Conservation (phyloP, 2,113 vertebrate species). For the Anolis sagrei region DNA sequence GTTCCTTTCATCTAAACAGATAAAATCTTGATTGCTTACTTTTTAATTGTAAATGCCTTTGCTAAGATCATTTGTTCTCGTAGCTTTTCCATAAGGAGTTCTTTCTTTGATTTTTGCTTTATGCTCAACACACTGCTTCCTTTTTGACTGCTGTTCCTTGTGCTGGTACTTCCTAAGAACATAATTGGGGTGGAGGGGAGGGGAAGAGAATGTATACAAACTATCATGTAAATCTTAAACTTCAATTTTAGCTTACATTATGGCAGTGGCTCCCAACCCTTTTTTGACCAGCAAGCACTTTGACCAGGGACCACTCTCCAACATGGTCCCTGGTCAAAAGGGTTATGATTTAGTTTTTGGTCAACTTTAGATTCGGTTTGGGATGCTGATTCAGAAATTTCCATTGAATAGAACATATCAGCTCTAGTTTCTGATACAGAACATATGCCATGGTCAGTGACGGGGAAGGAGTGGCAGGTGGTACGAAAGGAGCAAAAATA, state of each 20-base stretch:
- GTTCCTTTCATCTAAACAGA: not conserved
- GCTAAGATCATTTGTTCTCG: constrained; percentile 90
- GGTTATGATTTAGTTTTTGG: too few relatives aligned
- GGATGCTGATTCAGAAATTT: too few relatives aligned
- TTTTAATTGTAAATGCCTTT: constrained; percentile 86
- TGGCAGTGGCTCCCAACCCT: too few relatives aligned
- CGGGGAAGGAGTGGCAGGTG: too few relatives aligned
- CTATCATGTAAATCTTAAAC: constrained; percentile 4
- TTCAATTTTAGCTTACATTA: constrained; percentile 10
- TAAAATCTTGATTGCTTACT: constrained; percentile 74
- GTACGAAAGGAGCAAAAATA: too few relatives aligned
- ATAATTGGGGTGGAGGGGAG: constrained; percentile 31
- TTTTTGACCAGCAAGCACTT: too few relatives aligned
- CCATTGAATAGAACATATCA: too few relatives aligned
- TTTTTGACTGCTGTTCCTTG: constrained; percentile 88
- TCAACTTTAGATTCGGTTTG: too few relatives aligned
- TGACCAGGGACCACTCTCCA: too few relatives aligned
- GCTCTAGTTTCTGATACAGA: too few relatives aligned
- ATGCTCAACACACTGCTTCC: constrained; percentile 87
- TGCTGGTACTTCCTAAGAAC: constrained; percentile 89
- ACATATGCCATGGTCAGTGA: too few relatives aligned
- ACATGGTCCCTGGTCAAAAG: too few relatives aligned
- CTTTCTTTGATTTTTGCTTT: constrained; percentile 88
- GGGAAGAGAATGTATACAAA: constrained; percentile 15
- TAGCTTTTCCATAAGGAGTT: constrained; percentile 91